Evolutionary conservation across 2,888 invertebrate species (phyloP), one percentile per base, ranked within the genome.

Genomic region (Euproctis similis): DNA sequence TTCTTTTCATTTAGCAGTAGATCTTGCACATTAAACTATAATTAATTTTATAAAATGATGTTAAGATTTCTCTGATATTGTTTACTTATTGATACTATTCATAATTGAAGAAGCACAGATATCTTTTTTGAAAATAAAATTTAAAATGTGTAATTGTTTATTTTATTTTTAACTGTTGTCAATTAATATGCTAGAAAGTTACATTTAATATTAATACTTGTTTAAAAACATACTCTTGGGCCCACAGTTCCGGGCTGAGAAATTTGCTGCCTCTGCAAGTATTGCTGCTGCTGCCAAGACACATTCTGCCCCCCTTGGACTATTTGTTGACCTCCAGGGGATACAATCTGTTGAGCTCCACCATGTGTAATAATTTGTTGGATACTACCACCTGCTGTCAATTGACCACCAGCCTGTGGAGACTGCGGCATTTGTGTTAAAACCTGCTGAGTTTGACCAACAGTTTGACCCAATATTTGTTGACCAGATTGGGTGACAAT

Each of bases 311-410:
- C 77, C 7, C 77, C 78, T 46, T 77, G 81, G 6, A 82, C 75
- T 11, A 81, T 70, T 36, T 80, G 80, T 34, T 80, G 81, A 0
- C 78, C 80, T 1, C 80, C 78, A 0, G 84, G 82, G 0, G 82
- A 76, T 4, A 84, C 75, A 13, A 85, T 77, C 48, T 85, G 84
- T 46, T 85, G 85, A 0, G 77, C 78, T 2, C 78, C 77, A 16
- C 80, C 75, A 48, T 85, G 85, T 0, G 82, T 80, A 34, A 86
- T 85, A 12, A 84, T 82, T 53, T 86, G 86, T 45, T 85, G 81
- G 10, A 85, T 74, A n/a, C 77, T 76, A 18, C 81, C 82, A 1
- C 71, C 69, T 1, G 59, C 53, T 1, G 66, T 36, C 34, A 74
- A 36, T 46, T 74, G 76, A 2, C 62, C 45, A 1, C 66, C 71